A percentile compares a stretch with the other conserved stretches of the same genome.
Evolutionary conservation across 1,140 invertebrate species (phyloP).

Genomic region (Paracyclopina nana): DNA sequence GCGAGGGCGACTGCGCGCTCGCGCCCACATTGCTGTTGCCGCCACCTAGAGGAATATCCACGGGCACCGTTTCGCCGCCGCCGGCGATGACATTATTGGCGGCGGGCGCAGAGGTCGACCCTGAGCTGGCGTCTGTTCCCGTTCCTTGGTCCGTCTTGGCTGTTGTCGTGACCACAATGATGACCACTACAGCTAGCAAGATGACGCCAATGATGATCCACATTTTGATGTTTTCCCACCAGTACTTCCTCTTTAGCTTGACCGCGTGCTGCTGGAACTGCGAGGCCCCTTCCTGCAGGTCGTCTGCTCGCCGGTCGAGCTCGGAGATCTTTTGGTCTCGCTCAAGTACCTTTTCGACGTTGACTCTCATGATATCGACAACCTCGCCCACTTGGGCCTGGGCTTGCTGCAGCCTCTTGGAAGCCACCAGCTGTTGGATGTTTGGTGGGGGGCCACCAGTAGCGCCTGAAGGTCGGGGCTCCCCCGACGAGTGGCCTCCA

Average conservation of each 20-base stretch:
- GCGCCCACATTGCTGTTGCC: no score
- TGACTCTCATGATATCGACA: conserved; percentile 20
- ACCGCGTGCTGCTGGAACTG: conserved; percentile 19
- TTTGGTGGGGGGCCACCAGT: conserved; percentile 1
- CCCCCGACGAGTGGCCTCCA: no score
- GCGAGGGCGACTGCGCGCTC: no score
- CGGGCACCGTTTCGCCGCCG: no score
- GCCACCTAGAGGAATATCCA: no score
- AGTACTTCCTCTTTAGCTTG: conserved; percentile 22
- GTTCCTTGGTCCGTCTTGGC: not conserved
- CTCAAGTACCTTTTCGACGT: conserved; percentile 21
- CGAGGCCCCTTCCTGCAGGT: conserved; percentile 19
- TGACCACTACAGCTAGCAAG: conserved; percentile 19
- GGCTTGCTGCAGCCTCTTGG: conserved; percentile 20
- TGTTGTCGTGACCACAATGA: conserved; percentile 20
- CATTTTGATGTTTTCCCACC: conserved; percentile 25
- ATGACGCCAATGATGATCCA: conserved; percentile 22
- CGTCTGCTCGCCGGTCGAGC: conserved; percentile 19
- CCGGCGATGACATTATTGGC: no score
- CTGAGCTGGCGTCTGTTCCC: not conserved
- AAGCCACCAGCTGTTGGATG: conserved; percentile 17
- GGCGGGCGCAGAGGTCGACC: no score
- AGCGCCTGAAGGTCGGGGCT: no score
- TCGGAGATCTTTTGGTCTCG: conserved; percentile 19
- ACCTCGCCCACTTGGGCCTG: conserved; percentile 19